A percentile compares a stretch with the other conserved stretches of the same genome.
phyloP scores from a whole-genome alignment of 2,113 vertebrate genomes.

The Psophia crepitans region DNA sequence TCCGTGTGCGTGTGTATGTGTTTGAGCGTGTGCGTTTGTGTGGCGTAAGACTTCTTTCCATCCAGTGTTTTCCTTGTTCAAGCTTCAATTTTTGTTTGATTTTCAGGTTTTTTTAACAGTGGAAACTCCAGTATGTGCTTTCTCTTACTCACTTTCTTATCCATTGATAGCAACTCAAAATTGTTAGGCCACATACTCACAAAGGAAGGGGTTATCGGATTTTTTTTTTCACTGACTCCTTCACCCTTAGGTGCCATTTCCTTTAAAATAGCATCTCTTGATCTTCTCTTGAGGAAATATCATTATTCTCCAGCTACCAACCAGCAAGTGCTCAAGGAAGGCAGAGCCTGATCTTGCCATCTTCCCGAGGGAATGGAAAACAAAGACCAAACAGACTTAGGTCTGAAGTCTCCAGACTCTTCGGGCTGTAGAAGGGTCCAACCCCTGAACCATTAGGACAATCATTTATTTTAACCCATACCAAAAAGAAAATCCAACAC shows the following conservation, averaged over 20 bases:
- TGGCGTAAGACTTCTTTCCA: slow-evolving; percentile 50
- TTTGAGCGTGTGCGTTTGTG: slow-evolving; percentile 35
- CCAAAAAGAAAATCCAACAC: slow-evolving; percentile 16
- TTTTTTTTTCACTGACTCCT: slow-evolving; percentile 15
- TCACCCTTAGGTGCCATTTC: slow-evolving; percentile 11
- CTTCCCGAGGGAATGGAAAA: background rate
- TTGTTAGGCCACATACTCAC: slow-evolving; percentile 37
- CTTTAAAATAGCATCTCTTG: slow-evolving; percentile 34
- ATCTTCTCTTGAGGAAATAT: slow-evolving; percentile 16
- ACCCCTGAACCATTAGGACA: slow-evolving; percentile 11
- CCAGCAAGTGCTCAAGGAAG: slow-evolving; percentile 38
- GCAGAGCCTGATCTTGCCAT: slow-evolving; percentile 56
- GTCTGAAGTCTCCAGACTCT: background rate
- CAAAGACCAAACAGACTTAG: background rate
- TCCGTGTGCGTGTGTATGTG: slow-evolving; percentile 25
- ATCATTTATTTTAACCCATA: slow-evolving; percentile 38
- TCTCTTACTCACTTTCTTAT: slow-evolving; percentile 52
- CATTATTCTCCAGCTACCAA: slow-evolving; percentile 51
- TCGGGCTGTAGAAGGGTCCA: background rate
- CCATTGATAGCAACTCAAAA: slow-evolving; percentile 57
- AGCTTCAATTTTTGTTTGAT: slow-evolving; percentile 44
- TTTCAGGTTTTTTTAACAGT: slow-evolving; percentile 50
- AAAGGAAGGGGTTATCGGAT: slow-evolving; percentile 34
- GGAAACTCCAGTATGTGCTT: slow-evolving; percentile 68
- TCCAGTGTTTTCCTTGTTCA: slow-evolving; percentile 59